Evolutionary conservation across 2,888 invertebrate genomes (phyloP).

Genomic region (Limnephilus rhombicus): DNA sequence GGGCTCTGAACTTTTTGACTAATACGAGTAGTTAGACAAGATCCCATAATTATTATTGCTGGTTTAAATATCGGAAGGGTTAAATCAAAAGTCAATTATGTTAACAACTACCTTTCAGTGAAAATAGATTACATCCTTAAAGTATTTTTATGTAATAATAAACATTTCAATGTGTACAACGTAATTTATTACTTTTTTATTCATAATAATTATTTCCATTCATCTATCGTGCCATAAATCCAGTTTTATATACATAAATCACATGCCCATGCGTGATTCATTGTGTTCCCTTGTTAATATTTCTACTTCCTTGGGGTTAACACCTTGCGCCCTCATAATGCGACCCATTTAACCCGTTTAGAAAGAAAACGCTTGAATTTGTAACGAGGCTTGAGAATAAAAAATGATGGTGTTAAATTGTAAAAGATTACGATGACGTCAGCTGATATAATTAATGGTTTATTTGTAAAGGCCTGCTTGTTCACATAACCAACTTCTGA

Average conservation of each 20-base stretch:
- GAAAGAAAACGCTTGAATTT: not conserved
- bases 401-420: not conserved
- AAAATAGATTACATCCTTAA: not conserved
- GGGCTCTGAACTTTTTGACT: no score
- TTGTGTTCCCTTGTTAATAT: slow-evolving; percentile 45
- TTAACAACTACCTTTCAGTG: not conserved
- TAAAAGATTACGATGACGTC: not conserved
- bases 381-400: not conserved
- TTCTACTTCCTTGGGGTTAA: slow-evolving; percentile 17
- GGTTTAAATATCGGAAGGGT: no score
- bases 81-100: no score
- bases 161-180: not conserved
- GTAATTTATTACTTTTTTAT: slow-evolving; percentile 10
- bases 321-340: slow-evolving; percentile 4
- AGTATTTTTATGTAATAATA: not conserved
- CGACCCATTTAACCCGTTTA: slow-evolving; percentile 24
- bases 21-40: no score
- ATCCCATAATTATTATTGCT: no score
- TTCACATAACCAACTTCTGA: not conserved
- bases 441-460: not conserved
- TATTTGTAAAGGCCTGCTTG: not conserved
- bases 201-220: not conserved
- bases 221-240: not conserved
- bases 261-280: slow-evolving; percentile 56
- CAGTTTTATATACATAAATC: slow-evolving; percentile 48